Percentiles rank a stretch among this genome's conserved stretches.
Evolutionary conservation across 2,888 invertebrate species (phyloP).

Genomic region (Drosophila kanekoi): DNA sequence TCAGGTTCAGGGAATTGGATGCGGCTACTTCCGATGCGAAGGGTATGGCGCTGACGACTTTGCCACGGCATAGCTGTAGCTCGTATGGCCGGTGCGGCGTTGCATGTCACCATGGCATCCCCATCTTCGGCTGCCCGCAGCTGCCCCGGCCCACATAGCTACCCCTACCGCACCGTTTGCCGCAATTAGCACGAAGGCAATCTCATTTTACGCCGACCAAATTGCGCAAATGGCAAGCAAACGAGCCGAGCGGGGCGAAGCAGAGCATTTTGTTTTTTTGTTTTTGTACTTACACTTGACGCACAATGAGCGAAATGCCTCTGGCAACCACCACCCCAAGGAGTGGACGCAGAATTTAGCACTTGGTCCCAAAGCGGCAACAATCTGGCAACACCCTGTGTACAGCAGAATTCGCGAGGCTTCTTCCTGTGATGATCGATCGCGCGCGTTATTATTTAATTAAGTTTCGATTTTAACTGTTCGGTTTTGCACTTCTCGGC

Average conservation of each 20-base stretch:
- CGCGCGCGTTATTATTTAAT: conserved; percentile 59
- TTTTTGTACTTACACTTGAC: conserved; percentile 67
- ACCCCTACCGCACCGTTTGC: conserved; percentile 56
- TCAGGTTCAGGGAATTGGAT: conserved; percentile 39
- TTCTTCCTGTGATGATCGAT: conserved; percentile 36
- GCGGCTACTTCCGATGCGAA: conserved; percentile 53
- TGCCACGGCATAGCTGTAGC: conserved; percentile 16
- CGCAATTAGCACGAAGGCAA: conserved; percentile 79
- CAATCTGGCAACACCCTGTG: conserved; percentile 8
- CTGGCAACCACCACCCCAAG: conserved; percentile 36
- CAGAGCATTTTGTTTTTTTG: conserved; percentile 25
- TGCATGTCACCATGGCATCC: conserved; percentile 67
- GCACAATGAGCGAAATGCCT: conserved; percentile 48
- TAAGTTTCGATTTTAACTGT: conserved; percentile 38
- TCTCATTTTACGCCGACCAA: conserved; percentile 79
- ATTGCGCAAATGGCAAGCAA: conserved; percentile 73
- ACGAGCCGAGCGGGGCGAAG: conserved; percentile 56
- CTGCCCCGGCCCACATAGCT: conserved; percentile 29
- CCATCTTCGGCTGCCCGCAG: conserved; percentile 20
- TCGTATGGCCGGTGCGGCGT: conserved; percentile 24
- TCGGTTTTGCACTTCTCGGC: conserved; percentile 8
- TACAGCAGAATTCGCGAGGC: conserved; percentile 15
- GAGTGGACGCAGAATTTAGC: conserved; percentile 33
- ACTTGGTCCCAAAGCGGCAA: conserved; percentile 33
- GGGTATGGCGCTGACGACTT: conserved; percentile 43